Percentiles rank a stretch among this genome's conserved stretches.
phyloP scores from a whole-genome alignment of 2,888 invertebrate species.

The Drosophila picticornis region DNA sequence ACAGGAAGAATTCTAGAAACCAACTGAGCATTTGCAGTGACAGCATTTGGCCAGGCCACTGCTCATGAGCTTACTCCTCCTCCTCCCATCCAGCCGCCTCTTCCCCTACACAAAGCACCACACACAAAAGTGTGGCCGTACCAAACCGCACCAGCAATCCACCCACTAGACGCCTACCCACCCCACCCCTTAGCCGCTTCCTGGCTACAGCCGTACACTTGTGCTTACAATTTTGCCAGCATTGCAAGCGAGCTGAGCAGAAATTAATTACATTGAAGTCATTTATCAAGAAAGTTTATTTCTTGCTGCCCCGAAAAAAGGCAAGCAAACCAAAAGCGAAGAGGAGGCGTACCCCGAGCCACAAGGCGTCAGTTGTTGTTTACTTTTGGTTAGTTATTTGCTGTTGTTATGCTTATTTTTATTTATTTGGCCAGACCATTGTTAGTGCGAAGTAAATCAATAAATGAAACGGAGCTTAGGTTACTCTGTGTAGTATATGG shows the following conservation, averaged over 20 bases:
- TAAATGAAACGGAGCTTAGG: slow-evolving; percentile 70
- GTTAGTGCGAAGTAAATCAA: slow-evolving; percentile 74
- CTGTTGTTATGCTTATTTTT: slow-evolving; percentile 74
- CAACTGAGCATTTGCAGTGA: slow-evolving; percentile 72
- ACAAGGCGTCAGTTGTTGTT: slow-evolving; percentile 76
- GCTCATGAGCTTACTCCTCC: slow-evolving; percentile 63
- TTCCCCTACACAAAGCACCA: slow-evolving; percentile 15
- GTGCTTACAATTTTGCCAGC: slow-evolving; percentile 60
- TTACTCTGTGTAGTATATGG: slow-evolving; percentile 33
- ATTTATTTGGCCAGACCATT: slow-evolving; percentile 67
- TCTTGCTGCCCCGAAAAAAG: slow-evolving; percentile 59
- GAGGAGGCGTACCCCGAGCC: slow-evolving; percentile 41
- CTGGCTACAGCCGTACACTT: slow-evolving; percentile 26
- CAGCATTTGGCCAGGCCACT: slow-evolving; percentile 66
- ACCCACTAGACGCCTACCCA: background rate
- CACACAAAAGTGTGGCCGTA: slow-evolving; percentile 12
- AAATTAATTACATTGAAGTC: slow-evolving; percentile 82
- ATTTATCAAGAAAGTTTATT: slow-evolving; percentile 81
- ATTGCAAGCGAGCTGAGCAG: slow-evolving; percentile 76
- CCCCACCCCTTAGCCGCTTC: background rate
- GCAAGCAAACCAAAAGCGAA: slow-evolving; percentile 24
- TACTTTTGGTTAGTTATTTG: slow-evolving; percentile 71
- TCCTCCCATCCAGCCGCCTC: background rate
- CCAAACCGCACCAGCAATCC: slow-evolving; percentile 5
- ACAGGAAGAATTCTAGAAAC: slow-evolving; percentile 22